phyloP scores from a whole-genome alignment of 2,797 vertebrate genomes.

The Thalassophryne amazonica region DNA sequence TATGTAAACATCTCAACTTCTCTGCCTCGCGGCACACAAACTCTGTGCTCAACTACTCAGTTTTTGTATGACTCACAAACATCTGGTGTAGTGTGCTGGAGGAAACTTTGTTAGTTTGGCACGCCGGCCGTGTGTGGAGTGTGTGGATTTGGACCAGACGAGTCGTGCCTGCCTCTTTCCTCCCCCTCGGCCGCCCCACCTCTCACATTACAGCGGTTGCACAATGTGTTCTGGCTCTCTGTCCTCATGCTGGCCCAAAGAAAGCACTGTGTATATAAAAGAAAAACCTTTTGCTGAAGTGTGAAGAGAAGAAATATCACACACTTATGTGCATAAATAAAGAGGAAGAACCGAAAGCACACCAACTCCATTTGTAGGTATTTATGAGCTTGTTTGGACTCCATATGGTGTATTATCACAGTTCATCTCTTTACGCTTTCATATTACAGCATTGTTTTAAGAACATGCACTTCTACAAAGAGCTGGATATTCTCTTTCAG shows the following conservation, averaged over 20 bases:
- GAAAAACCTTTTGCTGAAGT: constrained; percentile 52
- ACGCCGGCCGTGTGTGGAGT: constrained; percentile 60
- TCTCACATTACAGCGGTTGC: constrained; percentile 74
- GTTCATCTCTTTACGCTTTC: constrained; percentile 2
- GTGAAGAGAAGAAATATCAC: constrained; percentile 18
- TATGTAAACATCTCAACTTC: constrained; percentile 74
- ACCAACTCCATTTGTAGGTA: too few species aligned
- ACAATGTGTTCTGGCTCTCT: constrained; percentile 66
- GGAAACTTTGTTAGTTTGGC: constrained; percentile 66
- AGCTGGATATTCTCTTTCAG: too few species aligned
- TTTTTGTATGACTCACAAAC: constrained; percentile 68
- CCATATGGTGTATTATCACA: constrained; percentile 1
- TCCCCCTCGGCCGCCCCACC: constrained; percentile 31
- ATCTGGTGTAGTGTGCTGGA: constrained; percentile 72
- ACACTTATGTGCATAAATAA: constrained; percentile 30
- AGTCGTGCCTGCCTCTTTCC: constrained; percentile 46
- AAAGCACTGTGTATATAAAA: constrained; percentile 40
- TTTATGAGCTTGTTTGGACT: too few species aligned
- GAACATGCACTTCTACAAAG: neutral
- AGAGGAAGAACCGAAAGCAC: too few species aligned
- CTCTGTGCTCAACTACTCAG: constrained; percentile 26
- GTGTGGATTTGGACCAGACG: constrained; percentile 66
- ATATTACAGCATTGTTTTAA: neutral
- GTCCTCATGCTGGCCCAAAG: constrained; percentile 28
- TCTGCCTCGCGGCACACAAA: constrained; percentile 43